Base-by-base conservation (phyloP, 2,113 vertebrate genomes). In the Caloenas nicobarica region DNA sequence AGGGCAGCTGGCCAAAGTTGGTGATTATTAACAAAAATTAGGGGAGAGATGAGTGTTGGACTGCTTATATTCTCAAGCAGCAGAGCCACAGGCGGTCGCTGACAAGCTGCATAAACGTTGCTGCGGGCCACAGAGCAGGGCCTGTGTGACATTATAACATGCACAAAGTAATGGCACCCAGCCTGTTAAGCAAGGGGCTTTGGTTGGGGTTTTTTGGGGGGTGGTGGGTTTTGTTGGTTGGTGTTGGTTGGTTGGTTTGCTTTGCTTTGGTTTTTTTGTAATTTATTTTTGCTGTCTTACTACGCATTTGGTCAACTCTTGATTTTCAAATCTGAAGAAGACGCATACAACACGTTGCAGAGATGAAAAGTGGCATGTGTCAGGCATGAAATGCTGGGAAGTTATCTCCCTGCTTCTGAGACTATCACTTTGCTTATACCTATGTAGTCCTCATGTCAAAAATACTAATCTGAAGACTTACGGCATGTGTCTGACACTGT, bases 51-150 rank as follows among this genome's bases (percentile, higher is more conserved):
- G 64, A 46, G 58, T 1, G 1, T 25, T 22, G 18, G 9, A 5
- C n/a, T 51, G 24, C 1, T 25, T 18, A 0, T 25, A 3, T 5
- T 34, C 10, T 24, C 0, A 0, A 19, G 40, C 34, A 33, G 58
- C n/a, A 11, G 42, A 23, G 62, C 19, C 28, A 10, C 34, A 10
- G 11, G 34, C 2, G 0, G 48, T 10, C 0, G 1, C 57, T 17
- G 48, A 25, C 9, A 19, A 50, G 56, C 56, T 38, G 70, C 5
- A 1, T 48, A 15, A 17, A 10, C 0, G 1, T 18, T 34, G 24
- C 36, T 1, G 7, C 13, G 23, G 29, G n/a, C 21, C 19, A 1
- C 22, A 10, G 36, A 12, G 18, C 25, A 10, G 33, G n/a, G 50
- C n/a, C n/a, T 17, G 13, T 6, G 14, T 34, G 9, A 65, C 2